Percentiles rank a stretch among this genome's conserved stretches.
Conservation (phyloP, 2,888 invertebrate species). For the Eupithecia inturbata region DNA sequence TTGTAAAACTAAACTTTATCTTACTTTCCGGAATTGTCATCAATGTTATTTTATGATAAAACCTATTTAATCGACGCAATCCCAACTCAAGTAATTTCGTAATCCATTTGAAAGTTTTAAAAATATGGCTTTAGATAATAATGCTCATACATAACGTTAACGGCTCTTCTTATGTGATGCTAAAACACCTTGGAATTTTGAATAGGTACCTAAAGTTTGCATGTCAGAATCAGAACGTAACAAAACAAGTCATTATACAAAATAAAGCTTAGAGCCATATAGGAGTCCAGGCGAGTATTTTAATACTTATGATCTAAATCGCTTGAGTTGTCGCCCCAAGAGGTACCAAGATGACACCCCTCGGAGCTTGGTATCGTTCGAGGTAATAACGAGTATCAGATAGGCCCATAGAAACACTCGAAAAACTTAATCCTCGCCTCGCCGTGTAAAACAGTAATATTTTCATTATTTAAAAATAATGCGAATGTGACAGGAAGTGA, state of each 20-base stretch:
- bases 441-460: not conserved
- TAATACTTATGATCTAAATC: too few relatives aligned
- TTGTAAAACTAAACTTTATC: not conserved
- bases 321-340: too few relatives aligned
- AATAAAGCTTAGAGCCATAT: too few relatives aligned
- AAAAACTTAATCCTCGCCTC: too few relatives aligned
- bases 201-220: not conserved
- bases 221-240: not conserved
- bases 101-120: not conserved
- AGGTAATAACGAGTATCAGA: too few relatives aligned
- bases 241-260: too few relatives aligned
- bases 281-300: too few relatives aligned
- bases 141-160: not conserved
- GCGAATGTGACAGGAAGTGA: constrained; percentile 11
- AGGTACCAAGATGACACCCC: too few relatives aligned
- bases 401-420: too few relatives aligned
- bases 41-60: not conserved
- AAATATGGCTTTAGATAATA: not conserved
- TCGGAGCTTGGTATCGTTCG: too few relatives aligned
- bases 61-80: not conserved
- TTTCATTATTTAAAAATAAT: not conserved
- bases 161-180: not conserved
- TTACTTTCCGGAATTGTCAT: not conserved
- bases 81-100: not conserved
- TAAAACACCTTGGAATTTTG: not conserved